Conservation (phyloP, 2,113 vertebrate genomes). For the Ahaetulla prasina region DNA sequence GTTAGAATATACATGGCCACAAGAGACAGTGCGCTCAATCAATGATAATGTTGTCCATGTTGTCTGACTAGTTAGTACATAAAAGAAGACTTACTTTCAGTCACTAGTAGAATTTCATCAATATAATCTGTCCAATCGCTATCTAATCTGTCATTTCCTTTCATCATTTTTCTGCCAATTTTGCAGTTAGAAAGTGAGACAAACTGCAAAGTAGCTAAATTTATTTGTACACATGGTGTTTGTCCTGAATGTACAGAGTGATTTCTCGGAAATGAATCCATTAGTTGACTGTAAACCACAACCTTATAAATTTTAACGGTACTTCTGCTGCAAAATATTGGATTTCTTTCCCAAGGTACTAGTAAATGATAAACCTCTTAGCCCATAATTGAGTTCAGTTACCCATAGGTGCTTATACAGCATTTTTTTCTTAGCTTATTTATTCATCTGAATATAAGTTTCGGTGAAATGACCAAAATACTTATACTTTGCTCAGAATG, state of each 20-base stretch:
- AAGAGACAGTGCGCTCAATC: background rate
- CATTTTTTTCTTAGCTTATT: background rate
- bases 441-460: background rate
- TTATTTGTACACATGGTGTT: background rate
- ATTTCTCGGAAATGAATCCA: background rate
- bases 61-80: background rate
- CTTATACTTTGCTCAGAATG: slow-evolving; percentile 2
- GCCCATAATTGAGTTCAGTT: background rate
- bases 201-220: background rate
- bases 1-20: background rate
- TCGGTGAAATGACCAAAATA: background rate
- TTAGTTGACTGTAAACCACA: background rate
- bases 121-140: background rate
- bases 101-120: background rate
- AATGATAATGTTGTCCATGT: background rate
- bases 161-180: background rate
- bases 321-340: background rate
- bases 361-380: background rate
- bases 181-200: background rate
- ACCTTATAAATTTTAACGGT: background rate
- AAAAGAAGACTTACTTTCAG: background rate
- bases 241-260: background rate
- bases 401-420: background rate
- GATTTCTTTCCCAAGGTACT: background rate
- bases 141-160: background rate